Evolutionary conservation across 2,797 vertebrate species (phyloP), one percentile per base, ranked within the genome.

Genomic region (Tapirus indicus): DNA sequence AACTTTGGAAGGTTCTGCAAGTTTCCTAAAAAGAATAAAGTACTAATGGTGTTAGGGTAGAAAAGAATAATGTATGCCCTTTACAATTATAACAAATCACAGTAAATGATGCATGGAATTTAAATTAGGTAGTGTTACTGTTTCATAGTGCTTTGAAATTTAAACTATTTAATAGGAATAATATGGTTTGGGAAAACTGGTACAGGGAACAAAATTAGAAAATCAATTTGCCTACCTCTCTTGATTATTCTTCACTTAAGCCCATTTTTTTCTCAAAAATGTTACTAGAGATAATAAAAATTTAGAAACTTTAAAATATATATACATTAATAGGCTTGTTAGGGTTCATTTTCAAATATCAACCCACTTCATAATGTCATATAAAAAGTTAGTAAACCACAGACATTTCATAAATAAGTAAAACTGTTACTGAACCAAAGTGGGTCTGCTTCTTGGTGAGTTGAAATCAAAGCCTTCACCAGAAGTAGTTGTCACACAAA

Each of bases 111-210:
- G 18, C 23, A 80, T 54, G 29, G 23, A 56, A 89, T 82, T 89
- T 64, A 91, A 86, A 35, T 91, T 64, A 72, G 72, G 44, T 79
- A 91, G 25, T 64, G 6, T 32, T 68, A 84, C 25, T 69, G 7
- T 84, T 78, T 78, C 56, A 85, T 69, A 16, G 71, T 62, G 52
- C n/a, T 95, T 95, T 41, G 52, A 94, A 88, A 93, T 38, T 75
- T 54, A 54, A 64, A 44, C 41, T 68, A 49, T 64, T 38, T 88
- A 66, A 56, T 25, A 66, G 10, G 47, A 75, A 66, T 27, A 77
- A 56, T 60, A 69, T 60, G 29, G 32, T 72, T 72, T 79, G 41
- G 14, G 38, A 68, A 44, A 79, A 71, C 13, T 79, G 35, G 47
- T 12, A 66, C 35, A 64, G 29, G 44, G 10, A 47, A 77, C 60